phyloP scores from a whole-genome alignment of 2,797 vertebrate species.

The Oreortyx pictus region DNA sequence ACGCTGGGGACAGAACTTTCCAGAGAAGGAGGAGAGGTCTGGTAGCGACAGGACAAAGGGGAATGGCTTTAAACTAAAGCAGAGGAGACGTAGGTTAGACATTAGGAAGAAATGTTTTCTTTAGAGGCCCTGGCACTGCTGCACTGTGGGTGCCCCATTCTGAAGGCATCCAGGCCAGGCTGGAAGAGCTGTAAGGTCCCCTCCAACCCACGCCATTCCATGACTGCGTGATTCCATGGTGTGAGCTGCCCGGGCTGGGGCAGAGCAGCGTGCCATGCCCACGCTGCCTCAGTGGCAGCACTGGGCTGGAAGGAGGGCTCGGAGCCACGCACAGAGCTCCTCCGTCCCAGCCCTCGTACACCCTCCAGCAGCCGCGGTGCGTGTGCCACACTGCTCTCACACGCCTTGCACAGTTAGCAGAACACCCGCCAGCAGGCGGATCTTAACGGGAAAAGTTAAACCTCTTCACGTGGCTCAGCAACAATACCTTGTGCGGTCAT shows the following conservation, averaged over 20 bases:
- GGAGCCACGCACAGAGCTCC: not conserved
- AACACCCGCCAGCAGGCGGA: conserved; percentile 31
- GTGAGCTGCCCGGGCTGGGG: not conserved
- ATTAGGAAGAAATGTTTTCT: no score
- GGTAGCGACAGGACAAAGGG: no score
- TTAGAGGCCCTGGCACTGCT: no score
- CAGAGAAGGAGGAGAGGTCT: not conserved
- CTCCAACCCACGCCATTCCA: not conserved
- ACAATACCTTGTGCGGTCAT: conserved; percentile 67
- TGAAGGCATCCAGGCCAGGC: no score
- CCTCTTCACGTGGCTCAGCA: conserved; percentile 61
- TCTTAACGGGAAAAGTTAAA: conserved; percentile 61
- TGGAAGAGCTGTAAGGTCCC: no score
- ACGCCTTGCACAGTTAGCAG: conserved; percentile 10
- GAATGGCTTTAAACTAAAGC: no score
- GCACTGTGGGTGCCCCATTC: no score
- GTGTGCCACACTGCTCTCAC: not conserved
- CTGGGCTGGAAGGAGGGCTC: rapidly evolving
- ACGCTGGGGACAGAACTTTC: not conserved
- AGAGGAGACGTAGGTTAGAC: no score
- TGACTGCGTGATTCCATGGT: no score
- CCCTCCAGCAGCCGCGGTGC: not conserved
- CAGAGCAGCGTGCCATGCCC: not conserved
- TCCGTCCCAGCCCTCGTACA: not conserved
- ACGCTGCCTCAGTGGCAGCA: not conserved